A percentile compares a stretch with the other conserved stretches of the same genome.
Conservation (phyloP, 2,888 invertebrate genomes). For the Sabellastarte sp. region DNA sequence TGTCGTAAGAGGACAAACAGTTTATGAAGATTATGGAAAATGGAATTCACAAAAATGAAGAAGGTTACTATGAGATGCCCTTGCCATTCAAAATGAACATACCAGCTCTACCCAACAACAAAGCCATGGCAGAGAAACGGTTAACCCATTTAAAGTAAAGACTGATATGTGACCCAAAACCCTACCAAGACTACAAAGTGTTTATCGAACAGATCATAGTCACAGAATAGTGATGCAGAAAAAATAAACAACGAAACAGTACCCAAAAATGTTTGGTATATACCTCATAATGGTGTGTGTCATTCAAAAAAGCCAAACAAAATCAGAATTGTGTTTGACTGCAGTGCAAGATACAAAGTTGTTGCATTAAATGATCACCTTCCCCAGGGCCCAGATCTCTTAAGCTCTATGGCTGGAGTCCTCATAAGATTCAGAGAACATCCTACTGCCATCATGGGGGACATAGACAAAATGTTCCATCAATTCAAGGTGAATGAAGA, state of each 20-base stretch:
- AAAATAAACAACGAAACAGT: neutral
- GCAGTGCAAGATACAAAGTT: slow-evolving; percentile 5
- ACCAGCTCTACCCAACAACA: slow-evolving; percentile 9
- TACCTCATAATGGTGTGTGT: slow-evolving; percentile 10
- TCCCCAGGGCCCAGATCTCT: slow-evolving; percentile 9
- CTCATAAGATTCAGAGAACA: slow-evolving; percentile 1
- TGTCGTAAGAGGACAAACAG: slow-evolving; percentile 2
- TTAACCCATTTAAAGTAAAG: neutral
- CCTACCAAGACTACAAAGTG: neutral
- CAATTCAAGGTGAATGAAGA: neutral
- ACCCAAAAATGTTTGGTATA: neutral
- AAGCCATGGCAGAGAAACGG: neutral
- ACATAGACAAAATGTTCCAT: slow-evolving; percentile 12
- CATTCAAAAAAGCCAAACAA: slow-evolving; percentile 10
- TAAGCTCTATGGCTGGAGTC: slow-evolving; percentile 6
- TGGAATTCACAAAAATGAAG: neutral
- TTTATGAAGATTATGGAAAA: slow-evolving; percentile 6
- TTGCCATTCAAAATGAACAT: slow-evolving; percentile 3
- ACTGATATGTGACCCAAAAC: neutral
- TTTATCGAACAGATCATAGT: slow-evolving; percentile 4
- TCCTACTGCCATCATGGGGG: neutral
- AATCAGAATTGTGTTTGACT: slow-evolving; percentile 12
- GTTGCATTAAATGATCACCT: slow-evolving; percentile 9
- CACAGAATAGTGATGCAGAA: neutral
- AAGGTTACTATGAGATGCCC: slow-evolving; percentile 5